These are phyloP conservation scores for Zenarchopterus dispar DNA, from an alignment of 2,797 vertebrate species.

Conservation along the genomic window DNA sequence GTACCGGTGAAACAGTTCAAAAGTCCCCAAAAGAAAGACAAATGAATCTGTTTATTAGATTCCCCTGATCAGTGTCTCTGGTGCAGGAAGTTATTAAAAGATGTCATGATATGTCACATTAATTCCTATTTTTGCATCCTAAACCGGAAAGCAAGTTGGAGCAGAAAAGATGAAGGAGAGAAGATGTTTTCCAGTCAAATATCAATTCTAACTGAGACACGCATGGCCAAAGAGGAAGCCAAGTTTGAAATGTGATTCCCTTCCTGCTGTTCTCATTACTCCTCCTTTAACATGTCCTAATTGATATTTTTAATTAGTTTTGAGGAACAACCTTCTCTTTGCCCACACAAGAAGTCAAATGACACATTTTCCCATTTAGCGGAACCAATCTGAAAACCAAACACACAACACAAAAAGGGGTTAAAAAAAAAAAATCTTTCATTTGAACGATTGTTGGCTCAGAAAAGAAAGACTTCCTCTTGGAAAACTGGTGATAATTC, in stretches of 20 bases:
- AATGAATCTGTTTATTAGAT: background rate
- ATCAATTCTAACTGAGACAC: conserved; percentile 51
- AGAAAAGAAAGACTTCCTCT: conserved; percentile 14
- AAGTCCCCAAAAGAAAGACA: conserved; percentile 6
- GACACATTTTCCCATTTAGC: conserved; percentile 35
- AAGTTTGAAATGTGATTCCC: conserved; percentile 70
- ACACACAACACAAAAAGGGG: conserved; percentile 41
- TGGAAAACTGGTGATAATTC: conserved; percentile 21
- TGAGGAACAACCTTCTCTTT: conserved; percentile 42
- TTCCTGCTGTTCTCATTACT: conserved; percentile 39
- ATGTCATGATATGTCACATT: conserved; percentile 53
- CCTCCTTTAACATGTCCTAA: conserved; percentile 63
- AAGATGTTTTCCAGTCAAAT: conserved; percentile 48
- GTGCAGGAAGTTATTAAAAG: conserved; percentile 61
- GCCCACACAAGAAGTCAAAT: conserved; percentile 59
- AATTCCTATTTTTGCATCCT: conserved; percentile 40
- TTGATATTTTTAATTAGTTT: conserved; percentile 77
- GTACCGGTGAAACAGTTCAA: background rate
- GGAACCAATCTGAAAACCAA: conserved; percentile 55
- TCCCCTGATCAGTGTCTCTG: conserved; percentile 7
- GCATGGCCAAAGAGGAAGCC: conserved; percentile 63
- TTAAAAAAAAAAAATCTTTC: conserved; percentile 9
- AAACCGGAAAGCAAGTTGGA: conserved; percentile 23
- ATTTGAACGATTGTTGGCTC: conserved; percentile 17
- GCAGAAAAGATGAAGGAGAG: conserved; percentile 34